A percentile compares a stretch with the other conserved stretches of the same genome.
Evolutionary conservation across 2,113 vertebrate species (phyloP).

Genomic region (Pomatostomus ruficeps): DNA sequence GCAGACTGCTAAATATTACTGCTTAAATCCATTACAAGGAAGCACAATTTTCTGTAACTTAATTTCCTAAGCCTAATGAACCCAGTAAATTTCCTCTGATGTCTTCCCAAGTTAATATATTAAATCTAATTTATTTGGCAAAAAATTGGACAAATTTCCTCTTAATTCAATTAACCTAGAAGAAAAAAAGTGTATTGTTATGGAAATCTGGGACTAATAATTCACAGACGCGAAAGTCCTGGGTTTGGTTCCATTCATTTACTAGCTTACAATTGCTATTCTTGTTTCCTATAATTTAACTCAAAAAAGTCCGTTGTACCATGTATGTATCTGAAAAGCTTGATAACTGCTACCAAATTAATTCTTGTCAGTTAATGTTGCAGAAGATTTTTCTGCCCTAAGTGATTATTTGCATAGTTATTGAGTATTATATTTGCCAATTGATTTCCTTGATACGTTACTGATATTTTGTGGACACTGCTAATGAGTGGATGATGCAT

Average conservation of each 20-base stretch:
- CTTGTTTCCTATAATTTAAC: conserved; percentile 3
- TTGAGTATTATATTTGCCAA: background rate
- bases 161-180: conserved; percentile 72
- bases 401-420: background rate
- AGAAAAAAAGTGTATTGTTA: conserved; percentile 61
- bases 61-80: conserved; percentile 82
- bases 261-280: background rate
- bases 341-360: background rate
- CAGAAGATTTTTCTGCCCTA: background rate
- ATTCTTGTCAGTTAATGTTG: background rate
- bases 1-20: conserved; percentile 69
- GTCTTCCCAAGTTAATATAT: conserved; percentile 75
- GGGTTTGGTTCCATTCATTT: conserved; percentile 36
- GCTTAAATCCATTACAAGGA: conserved; percentile 74
- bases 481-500: background rate
- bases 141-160: conserved; percentile 66
- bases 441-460: background rate
- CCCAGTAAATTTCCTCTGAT: conserved; percentile 77
- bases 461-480: background rate
- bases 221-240: conserved; percentile 38
- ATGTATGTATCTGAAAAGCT: background rate
- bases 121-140: conserved; percentile 76
- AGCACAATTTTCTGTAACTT: conserved; percentile 75
- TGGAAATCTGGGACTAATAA: conserved; percentile 67
- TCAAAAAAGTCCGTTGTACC: background rate